Evolutionary conservation across 37 sponge, comb jelly and placozoan genomes (phyloP).

Genomic region (Ephydatia muelleri): DNA sequence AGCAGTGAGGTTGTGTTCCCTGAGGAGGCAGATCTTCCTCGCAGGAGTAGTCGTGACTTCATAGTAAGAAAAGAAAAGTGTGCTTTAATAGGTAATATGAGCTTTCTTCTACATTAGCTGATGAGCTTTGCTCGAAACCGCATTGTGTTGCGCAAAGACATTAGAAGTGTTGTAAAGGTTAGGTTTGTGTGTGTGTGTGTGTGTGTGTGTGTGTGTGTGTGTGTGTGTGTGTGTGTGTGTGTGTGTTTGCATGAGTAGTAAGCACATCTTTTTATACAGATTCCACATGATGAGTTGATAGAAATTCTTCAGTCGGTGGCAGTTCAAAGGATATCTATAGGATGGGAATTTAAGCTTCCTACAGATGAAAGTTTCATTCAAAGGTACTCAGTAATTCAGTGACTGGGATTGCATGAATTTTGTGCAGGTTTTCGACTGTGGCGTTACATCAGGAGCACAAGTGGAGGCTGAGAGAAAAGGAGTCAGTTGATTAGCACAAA

Average conservation of each 20-base stretch:
- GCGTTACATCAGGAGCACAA: conserved; percentile 14
- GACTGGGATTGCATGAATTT: neutral
- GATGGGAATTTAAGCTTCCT: conserved; percentile 61
- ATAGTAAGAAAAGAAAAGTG: conserved; percentile 43
- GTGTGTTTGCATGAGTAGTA: conserved; percentile 34
- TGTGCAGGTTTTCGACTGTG: conserved; percentile 23
- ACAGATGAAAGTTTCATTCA: conserved; percentile 48
- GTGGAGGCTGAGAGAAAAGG: conserved; percentile 36
- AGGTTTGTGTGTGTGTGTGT: too few relatives aligned
- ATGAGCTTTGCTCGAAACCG: neutral
- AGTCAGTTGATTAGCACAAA: conserved; percentile 28
- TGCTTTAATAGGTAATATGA: neutral
- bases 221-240: conserved; percentile 18
- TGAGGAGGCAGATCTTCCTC: neutral
- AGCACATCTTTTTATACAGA: neutral
- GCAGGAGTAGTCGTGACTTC: conserved; percentile 61
- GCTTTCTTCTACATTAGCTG: neutral
- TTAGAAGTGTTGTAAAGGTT: conserved; percentile 1
- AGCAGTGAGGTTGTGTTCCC: conserved; percentile 35
- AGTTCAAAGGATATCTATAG: conserved; percentile 14
- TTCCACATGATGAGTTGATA: conserved; percentile 50
- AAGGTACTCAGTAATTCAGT: conserved; percentile 10
- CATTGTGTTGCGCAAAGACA: conserved; percentile 19
- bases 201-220: conserved; percentile 41
- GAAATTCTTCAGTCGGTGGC: conserved; percentile 48